A percentile compares a stretch with the other conserved stretches of the same genome.
phyloP scores from a whole-genome alignment of 2,113 vertebrate species.

The Sylvicapra grimmia region DNA sequence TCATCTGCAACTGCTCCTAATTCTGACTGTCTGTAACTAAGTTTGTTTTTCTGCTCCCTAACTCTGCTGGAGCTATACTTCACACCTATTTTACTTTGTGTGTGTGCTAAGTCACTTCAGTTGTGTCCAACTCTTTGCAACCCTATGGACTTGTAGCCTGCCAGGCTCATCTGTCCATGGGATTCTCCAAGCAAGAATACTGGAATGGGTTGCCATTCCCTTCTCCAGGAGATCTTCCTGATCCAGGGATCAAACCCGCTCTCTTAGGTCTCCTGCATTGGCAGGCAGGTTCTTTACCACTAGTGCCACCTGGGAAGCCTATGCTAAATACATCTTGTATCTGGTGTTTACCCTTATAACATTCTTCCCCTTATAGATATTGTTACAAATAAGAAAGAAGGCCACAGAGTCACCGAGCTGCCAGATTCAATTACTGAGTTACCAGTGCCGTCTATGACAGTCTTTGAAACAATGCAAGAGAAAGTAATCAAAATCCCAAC shows the following conservation, averaged over 20 bases:
- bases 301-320: neutral
- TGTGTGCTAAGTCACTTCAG: neutral
- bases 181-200: neutral
- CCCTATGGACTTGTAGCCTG: neutral
- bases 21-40: neutral
- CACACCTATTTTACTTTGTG: neutral
- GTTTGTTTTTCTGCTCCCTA: neutral
- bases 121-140: neutral
- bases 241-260: neutral
- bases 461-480: neutral
- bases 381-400: neutral
- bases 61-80: neutral
- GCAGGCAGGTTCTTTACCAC: neutral
- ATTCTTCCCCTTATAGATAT: neutral
- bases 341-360: neutral
- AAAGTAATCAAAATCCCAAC: neutral
- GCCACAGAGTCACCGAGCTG: neutral
- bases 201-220: neutral
- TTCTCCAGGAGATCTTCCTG: neutral
- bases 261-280: neutral
- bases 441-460: neutral
- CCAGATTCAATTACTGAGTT: neutral
- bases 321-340: neutral
- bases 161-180: neutral
- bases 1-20: neutral